Evolutionary conservation across 2,888 invertebrate genomes (phyloP), one percentile per base, ranked within the genome.

Genomic region (Pteria penguin): DNA sequence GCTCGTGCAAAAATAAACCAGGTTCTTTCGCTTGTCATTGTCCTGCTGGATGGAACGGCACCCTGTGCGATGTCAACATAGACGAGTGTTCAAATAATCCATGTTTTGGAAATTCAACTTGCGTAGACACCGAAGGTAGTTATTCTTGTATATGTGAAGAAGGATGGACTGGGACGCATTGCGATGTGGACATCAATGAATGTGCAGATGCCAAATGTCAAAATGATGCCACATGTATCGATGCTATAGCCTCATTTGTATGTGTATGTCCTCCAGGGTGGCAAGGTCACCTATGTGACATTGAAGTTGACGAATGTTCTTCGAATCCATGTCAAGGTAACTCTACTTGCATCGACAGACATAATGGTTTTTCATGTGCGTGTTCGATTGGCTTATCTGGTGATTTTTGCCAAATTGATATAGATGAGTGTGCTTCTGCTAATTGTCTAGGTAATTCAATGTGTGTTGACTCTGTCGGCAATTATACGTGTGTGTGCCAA

Each of bases 391-490:
- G 67, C 2, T 11, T 68, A 24, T 14, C 72, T 33, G 87, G 86
- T 2, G 8, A 5, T 0, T 31, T 72, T 0, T 87, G 87, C 68
- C 81, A 82, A 29, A 68, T 73, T 4, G 72, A 83, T 27, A 72
- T 84, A 4, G 76, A 84, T 58, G 83, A 85, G 27, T 87, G 87
- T 73, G 24, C 33, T 0, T 65, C 68, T 2, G 62, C 33, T 27
- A 79, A 84, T 5, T 86, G 86, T 65, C 36, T 74, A 57, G 85
- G 85, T 54, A 79, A 82, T 29, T 84, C 81, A 8, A 73, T 63
- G 2, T 87, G 87, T 65, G 27, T 75, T 2, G 79, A 86, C 63
- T 60, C 66, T n/a, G 63, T 81, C 2, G 79, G 79, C 22, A 63
- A 65, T 5, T 86, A 79, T 29, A 72, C 57, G 2, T 87, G 87